phyloP scores from a whole-genome alignment of 2,888 invertebrate genomes.

The Philereme transversata region DNA sequence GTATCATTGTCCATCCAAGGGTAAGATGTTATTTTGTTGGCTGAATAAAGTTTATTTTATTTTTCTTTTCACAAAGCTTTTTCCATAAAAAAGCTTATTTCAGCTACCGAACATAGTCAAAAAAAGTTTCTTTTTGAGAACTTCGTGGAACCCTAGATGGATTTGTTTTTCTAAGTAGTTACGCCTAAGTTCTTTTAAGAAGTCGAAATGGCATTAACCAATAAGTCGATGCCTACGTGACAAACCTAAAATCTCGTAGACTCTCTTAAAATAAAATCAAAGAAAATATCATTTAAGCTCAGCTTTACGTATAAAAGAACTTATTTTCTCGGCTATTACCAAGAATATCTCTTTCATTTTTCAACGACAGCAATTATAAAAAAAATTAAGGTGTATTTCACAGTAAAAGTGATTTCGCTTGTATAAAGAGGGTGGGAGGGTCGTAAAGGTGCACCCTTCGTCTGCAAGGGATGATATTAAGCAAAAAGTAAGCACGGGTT shows the following conservation, averaged over 20 bases:
- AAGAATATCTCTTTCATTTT: conserved; percentile 38
- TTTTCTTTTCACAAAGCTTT: too few species aligned
- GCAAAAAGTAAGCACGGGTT: conserved; percentile 58
- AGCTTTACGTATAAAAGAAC: conserved; percentile 76
- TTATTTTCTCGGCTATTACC: conserved; percentile 38
- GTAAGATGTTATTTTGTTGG: too few species aligned
- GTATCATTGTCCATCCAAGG: too few species aligned
- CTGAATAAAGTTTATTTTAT: too few species aligned
- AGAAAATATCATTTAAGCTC: conserved; percentile 13
- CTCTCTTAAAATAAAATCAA: conserved; percentile 20
- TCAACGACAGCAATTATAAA: conserved; percentile 37
- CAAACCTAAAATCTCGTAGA: background rate
- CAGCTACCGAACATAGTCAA: too few species aligned
- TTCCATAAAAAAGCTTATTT: too few species aligned
- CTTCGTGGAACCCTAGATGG: too few species aligned
- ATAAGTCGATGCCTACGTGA: background rate
- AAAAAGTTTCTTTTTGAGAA: too few species aligned
- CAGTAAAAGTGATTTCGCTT: conserved; percentile 74
- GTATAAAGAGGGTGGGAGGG: conserved; percentile 58
- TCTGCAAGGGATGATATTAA: conserved; percentile 72
- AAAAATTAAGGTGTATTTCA: conserved; percentile 44
- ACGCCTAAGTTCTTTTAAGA: too few species aligned
- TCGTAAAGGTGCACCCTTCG: conserved; percentile 67
- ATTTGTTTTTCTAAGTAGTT: too few species aligned
- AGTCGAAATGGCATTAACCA: too few species aligned